phyloP scores from a whole-genome alignment of 1,140 invertebrate genomes.

The Ectropis grisescens region DNA sequence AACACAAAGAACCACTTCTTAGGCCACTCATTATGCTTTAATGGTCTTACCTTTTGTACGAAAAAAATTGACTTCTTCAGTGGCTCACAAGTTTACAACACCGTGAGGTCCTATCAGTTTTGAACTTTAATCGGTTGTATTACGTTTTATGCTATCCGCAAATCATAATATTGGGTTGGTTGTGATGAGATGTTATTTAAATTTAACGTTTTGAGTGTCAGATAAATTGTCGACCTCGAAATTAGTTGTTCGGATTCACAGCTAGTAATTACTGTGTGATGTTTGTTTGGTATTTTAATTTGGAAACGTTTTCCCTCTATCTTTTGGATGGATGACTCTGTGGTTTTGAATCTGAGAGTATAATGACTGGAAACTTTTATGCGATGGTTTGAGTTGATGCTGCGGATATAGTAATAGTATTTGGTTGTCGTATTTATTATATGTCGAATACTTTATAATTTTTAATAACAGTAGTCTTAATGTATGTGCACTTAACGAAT shows the following conservation, averaged over 20 bases:
- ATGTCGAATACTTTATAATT: too few species aligned
- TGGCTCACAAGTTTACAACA: constrained; percentile 16
- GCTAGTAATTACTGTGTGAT: constrained; percentile 40
- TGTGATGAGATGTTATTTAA: constrained; percentile 55
- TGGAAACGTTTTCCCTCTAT: constrained; percentile 14
- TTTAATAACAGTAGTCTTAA: too few species aligned
- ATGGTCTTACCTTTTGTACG: constrained; percentile 52
- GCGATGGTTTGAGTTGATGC: too few species aligned
- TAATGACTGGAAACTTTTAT: too few species aligned
- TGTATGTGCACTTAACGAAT: too few species aligned
- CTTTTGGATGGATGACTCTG: constrained; percentile 8
- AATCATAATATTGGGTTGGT: too few species aligned
- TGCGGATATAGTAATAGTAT: too few species aligned
- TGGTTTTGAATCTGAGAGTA: constrained; percentile 4
- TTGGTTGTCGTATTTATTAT: too few species aligned
- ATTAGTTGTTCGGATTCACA: constrained; percentile 53
- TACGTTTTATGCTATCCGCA: too few species aligned
- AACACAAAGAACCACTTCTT: constrained; percentile 49
- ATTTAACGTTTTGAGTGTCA: constrained; percentile 57
- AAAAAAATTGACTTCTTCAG: constrained; percentile 41
- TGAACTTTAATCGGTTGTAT: not conserved
- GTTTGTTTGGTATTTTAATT: constrained; percentile 29
- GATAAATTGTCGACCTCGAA: constrained; percentile 54
- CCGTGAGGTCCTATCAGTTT: too few species aligned
- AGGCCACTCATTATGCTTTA: constrained; percentile 62